Percentiles rank a stretch among this genome's conserved stretches.
phyloP scores from a whole-genome alignment of 2,888 invertebrate genomes.

The Deroplatys truncata region DNA sequence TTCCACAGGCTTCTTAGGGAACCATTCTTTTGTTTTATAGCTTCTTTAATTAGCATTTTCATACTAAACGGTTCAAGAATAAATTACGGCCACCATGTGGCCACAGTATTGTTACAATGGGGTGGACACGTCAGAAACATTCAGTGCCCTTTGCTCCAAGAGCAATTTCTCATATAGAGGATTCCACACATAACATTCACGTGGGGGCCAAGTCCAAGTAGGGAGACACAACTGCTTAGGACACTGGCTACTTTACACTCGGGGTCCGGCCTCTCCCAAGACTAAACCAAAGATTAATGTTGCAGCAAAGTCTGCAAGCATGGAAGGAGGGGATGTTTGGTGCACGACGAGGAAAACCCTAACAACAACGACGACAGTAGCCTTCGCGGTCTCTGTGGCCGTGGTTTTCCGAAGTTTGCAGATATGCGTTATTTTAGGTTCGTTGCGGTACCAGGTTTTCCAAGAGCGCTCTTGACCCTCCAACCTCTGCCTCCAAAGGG shows the following conservation, averaged over 20 bases:
- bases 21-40: neutral
- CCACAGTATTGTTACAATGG: neutral
- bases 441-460: constrained; percentile 13
- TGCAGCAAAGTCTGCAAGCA: neutral
- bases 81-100: neutral
- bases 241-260: neutral
- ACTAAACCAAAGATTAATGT: constrained; percentile 17
- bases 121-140: neutral
- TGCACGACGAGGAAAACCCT: neutral
- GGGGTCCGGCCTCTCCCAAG: neutral
- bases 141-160: neutral
- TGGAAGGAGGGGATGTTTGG: neutral
- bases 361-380: neutral
- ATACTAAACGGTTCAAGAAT: neutral
- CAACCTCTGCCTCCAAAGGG: neutral
- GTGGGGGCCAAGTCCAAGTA: neutral
- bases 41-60: neutral
- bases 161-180: neutral
- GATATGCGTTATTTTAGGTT: constrained; percentile 10
- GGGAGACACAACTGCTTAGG: constrained; percentile 13
- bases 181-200: neutral
- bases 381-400: neutral
- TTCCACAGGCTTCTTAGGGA: neutral
- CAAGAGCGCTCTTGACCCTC: neutral
- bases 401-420: neutral